Evolutionary conservation across 2,113 vertebrate species (phyloP).

Genomic region (Cynocephalus volans): DNA sequence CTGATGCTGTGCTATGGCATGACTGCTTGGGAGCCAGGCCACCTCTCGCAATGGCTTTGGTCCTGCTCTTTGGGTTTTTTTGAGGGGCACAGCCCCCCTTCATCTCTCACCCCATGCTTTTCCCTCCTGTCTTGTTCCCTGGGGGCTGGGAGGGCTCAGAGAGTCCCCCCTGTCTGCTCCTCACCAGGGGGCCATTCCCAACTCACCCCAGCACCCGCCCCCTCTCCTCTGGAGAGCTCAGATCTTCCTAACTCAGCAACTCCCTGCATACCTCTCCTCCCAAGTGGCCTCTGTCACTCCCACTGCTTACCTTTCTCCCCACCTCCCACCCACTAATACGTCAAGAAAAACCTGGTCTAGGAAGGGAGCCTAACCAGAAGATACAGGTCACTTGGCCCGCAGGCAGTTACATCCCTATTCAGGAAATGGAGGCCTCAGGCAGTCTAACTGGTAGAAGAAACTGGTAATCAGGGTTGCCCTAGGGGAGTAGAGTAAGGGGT

Average conservation of each 20-base stretch:
- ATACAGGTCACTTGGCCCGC: background rate
- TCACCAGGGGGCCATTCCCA: background rate
- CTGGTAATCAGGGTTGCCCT: no score
- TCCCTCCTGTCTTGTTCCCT: background rate
- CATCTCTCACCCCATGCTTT: background rate
- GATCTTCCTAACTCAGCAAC: background rate
- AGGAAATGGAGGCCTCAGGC: background rate
- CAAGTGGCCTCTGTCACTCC: background rate
- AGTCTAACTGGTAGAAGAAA: background rate
- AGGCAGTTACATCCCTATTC: background rate
- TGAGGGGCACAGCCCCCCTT: background rate
- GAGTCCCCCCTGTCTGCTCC: background rate
- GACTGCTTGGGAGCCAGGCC: background rate
- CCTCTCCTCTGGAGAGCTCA: background rate
- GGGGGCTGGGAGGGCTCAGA: background rate
- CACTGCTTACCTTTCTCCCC: background rate
- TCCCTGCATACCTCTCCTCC: background rate
- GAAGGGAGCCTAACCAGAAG: background rate
- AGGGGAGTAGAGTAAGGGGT: no score
- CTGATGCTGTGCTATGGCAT: background rate
- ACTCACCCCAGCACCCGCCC: no score
- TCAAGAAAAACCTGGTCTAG: background rate
- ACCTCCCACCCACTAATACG: background rate
- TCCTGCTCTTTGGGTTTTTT: background rate
- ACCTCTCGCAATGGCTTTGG: background rate